These are phyloP conservation scores for Falco columbarius DNA, from an alignment of 2,797 vertebrate genomes.

Conservation along the genomic window DNA sequence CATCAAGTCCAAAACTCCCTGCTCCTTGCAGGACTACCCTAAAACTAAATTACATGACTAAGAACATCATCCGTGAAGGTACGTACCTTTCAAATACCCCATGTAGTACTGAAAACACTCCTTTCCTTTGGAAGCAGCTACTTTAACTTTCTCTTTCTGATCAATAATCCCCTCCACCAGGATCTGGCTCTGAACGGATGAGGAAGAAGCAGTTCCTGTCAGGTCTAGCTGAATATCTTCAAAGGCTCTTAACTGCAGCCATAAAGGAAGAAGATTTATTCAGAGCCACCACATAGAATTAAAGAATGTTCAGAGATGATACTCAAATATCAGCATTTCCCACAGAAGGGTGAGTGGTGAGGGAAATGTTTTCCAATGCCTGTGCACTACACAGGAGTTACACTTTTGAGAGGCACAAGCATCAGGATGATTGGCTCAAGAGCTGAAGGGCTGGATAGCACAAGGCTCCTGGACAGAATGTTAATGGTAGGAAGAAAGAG, in stretches of 20 bases:
- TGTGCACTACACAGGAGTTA: neutral
- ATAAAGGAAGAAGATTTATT: conserved; percentile 7
- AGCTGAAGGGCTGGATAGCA: neutral
- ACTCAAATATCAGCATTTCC: neutral
- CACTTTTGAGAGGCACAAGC: neutral
- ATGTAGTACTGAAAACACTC: conserved; percentile 77
- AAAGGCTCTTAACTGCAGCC: conserved; percentile 79
- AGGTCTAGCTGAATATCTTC: conserved; percentile 78
- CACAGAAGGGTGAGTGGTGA: neutral
- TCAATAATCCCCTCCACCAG: conserved; percentile 79
- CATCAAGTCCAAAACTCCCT: neutral
- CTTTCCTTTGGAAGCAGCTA: conserved; percentile 72
- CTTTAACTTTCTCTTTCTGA: conserved; percentile 76
- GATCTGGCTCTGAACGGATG: conserved; percentile 66
- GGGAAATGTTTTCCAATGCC: neutral
- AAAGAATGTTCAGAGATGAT: neutral
- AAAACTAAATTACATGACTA: neutral
- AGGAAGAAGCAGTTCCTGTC: conserved; percentile 71
- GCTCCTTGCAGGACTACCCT: neutral
- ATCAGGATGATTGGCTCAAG: neutral
- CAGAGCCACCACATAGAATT: neutral
- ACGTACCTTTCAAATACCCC: conserved; percentile 78
- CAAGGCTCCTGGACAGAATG: neutral
- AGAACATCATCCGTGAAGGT: fast-evolving
- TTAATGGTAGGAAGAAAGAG: neutral